Evolutionary conservation across 2,113 vertebrate species (phyloP).

Genomic region (Clupea harengus): DNA sequence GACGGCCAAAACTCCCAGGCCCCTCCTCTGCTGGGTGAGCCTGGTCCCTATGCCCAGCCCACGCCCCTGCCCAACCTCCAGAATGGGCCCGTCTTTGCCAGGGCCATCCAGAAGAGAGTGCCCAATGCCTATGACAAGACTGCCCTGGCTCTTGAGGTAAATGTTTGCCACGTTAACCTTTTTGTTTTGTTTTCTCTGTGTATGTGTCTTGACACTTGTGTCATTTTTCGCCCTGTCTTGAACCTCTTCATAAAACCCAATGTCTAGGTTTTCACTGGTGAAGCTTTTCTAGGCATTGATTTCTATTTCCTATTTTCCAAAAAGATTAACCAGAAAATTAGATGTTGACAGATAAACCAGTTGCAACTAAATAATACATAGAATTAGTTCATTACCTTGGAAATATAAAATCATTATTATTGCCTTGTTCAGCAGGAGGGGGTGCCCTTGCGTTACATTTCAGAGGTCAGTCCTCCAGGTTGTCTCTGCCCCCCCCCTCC

Average conservation of each 20-base stretch:
- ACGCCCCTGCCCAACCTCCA: constrained; percentile 97
- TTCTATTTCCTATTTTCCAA: too few relatives aligned
- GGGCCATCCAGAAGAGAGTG: constrained; percentile 99
- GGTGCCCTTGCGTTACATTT: too few relatives aligned
- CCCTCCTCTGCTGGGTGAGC: constrained; percentile 86
- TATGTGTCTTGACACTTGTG: background rate
- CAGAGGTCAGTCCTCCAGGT: too few relatives aligned
- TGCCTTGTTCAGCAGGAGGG: too few relatives aligned
- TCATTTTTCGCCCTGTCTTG: background rate
- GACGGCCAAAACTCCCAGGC: constrained; percentile 77
- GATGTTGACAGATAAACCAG: too few relatives aligned
- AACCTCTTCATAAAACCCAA: background rate
- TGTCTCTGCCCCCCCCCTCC: too few relatives aligned
- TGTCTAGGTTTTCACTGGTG: background rate
- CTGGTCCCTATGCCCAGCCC: constrained; percentile 97
- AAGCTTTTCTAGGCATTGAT: too few relatives aligned
- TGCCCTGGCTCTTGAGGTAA: constrained; percentile 96
- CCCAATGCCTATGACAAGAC: constrained; percentile 99
- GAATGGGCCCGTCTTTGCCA: constrained; percentile 97
- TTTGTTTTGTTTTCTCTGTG: background rate
- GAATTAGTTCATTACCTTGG: too few relatives aligned
- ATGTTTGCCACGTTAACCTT: background rate
- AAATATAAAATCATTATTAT: too few relatives aligned
- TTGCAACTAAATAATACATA: too few relatives aligned
- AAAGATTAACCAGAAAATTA: too few relatives aligned